These are phyloP conservation scores for Origma solitaria DNA, from an alignment of 2,113 vertebrate genomes.

Conservation along the genomic window DNA sequence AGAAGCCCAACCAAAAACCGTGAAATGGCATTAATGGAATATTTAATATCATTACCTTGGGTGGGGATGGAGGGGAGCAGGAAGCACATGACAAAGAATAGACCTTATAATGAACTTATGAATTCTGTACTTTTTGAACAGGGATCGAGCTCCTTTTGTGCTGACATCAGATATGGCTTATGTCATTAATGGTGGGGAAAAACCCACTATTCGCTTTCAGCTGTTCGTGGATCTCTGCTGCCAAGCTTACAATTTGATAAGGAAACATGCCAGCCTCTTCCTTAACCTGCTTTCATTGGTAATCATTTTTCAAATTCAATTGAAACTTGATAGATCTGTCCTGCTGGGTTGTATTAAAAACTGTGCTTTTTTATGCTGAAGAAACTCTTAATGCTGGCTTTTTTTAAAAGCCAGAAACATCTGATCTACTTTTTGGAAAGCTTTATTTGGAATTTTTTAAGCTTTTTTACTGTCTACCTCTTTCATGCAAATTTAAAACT, in stretches of 20 bases:
- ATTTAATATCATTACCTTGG: not conserved
- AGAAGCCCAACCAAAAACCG: not conserved
- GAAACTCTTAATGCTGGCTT: not conserved
- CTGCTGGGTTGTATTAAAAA: not conserved
- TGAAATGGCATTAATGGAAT: not conserved
- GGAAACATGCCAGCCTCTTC: conserved; percentile 91
- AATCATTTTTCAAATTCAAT: conserved; percentile 5
- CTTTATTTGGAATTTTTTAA: not conserved
- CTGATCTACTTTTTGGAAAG: not conserved
- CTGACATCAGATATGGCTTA: conserved; percentile 99
- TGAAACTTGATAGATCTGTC: not conserved
- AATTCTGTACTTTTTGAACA: conserved; percentile 62
- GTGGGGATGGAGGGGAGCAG: not conserved
- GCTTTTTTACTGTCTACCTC: not conserved
- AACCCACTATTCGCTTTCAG: conserved; percentile 95
- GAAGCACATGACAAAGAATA: not conserved
- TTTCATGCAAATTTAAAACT: not conserved
- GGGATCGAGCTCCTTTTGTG: conserved; percentile 95
- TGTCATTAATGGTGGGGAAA: conserved; percentile 97
- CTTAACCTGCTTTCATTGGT: conserved; percentile 96
- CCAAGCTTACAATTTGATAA: conserved; percentile 96
- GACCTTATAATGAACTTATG: not conserved
- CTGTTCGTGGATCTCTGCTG: conserved; percentile 96
- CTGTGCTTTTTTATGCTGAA: not conserved
- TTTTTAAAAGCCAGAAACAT: not conserved